phyloP scores from a whole-genome alignment of 1,140 invertebrate genomes.

The Eupristina koningsbergeri region DNA sequence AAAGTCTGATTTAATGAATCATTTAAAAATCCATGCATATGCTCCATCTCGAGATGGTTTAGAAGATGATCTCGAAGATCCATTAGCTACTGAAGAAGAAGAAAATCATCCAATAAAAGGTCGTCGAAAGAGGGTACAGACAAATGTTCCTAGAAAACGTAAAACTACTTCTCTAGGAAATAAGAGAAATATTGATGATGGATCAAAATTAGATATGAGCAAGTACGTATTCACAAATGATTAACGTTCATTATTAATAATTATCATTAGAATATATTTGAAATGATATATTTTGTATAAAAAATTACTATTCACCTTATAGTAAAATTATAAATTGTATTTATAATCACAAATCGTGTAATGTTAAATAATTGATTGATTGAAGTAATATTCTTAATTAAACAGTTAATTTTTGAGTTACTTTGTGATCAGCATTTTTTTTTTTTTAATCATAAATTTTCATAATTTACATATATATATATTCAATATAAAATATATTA shows the following conservation, averaged over 20 bases:
- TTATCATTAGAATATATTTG: not conserved
- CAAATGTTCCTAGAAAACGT: conserved; percentile 65
- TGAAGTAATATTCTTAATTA: no score
- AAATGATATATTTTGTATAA: not conserved
- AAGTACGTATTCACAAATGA: conserved; percentile 58
- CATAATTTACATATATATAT: no score
- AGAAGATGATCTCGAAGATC: conserved; percentile 73
- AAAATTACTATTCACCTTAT: not conserved
- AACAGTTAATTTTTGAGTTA: no score
- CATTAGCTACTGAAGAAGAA: conserved; percentile 64
- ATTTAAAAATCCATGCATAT: conserved; percentile 85
- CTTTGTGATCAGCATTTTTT: no score
- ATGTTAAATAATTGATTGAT: no score
- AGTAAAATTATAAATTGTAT: not conserved
- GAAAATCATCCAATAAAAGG: conserved; percentile 64
- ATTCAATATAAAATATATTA: no score
- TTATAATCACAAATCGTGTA: not conserved
- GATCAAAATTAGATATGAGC: conserved; percentile 58
- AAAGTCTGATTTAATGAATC: conserved; percentile 85
- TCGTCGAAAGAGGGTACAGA: conserved; percentile 69
- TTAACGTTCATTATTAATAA: not conserved
- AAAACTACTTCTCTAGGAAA: conserved; percentile 55
- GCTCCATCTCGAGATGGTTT: conserved; percentile 74
- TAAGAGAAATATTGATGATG: conserved; percentile 58
- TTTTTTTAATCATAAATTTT: no score